Percentiles rank a stretch among this genome's conserved stretches.
Evolutionary conservation across 2,888 invertebrate genomes (phyloP).

Genomic region (Acheta domesticus): DNA sequence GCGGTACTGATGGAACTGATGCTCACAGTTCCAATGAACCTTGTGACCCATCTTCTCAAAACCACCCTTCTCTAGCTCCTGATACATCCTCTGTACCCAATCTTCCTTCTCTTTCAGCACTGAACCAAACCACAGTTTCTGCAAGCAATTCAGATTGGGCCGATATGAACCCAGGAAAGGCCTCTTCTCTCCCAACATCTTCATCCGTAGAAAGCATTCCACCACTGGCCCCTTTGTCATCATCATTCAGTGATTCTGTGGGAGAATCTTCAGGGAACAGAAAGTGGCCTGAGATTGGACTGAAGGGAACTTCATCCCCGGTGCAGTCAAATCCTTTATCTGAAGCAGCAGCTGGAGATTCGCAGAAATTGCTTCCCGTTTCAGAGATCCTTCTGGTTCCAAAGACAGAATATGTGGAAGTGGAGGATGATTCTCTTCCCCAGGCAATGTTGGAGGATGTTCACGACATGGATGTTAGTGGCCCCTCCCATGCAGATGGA

Average conservation of each 20-base stretch:
- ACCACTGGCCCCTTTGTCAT: not conserved
- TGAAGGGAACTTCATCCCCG: not conserved
- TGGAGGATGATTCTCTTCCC: not conserved
- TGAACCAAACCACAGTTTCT: not conserved
- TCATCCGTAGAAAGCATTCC: not conserved
- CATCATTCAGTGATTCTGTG: not conserved
- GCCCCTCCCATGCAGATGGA: not conserved
- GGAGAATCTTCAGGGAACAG: not conserved
- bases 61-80: not conserved
- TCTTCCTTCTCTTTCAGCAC: not conserved
- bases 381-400: not conserved
- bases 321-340: not conserved
- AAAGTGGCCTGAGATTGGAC: not conserved
- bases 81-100: not conserved
- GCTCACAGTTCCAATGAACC: not conserved
- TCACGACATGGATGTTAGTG: not conserved
- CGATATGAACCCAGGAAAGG: not conserved
- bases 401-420: not conserved
- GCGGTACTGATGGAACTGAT: not conserved
- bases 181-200: not conserved
- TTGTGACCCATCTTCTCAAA: not conserved
- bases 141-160: not conserved
- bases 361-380: not conserved
- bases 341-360: not conserved
- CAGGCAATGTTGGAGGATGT: not conserved